Conservation (phyloP, 2,113 vertebrate genomes). For the Tachysurus vachellii region DNA sequence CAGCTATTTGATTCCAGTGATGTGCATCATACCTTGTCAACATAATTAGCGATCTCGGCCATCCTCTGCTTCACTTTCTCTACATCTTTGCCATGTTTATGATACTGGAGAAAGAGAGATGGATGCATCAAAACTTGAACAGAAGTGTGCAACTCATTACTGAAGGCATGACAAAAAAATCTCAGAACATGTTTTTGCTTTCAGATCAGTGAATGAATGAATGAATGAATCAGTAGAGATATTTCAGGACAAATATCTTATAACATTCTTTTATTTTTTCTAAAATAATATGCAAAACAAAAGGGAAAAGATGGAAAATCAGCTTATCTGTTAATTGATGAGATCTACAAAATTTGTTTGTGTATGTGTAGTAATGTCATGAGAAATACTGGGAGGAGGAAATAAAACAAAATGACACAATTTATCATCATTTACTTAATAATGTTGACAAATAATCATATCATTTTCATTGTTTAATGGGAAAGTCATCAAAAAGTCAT, state of each 20-base stretch:
- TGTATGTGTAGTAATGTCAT: not conserved
- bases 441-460: not conserved
- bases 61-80: conserved; percentile 94
- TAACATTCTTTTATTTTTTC: not conserved
- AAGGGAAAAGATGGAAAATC: not conserved
- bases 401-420: not conserved
- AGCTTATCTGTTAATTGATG: no score
- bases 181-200: not conserved
- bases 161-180: not conserved
- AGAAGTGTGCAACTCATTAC: not conserved
- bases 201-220: not conserved
- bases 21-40: conserved; percentile 85
- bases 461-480: not conserved
- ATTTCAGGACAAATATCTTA: not conserved
- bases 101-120: conserved; percentile 76
- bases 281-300: not conserved
- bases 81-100: conserved; percentile 96
- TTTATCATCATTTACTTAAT: conserved; percentile 7
- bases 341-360: not conserved
- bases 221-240: not conserved
- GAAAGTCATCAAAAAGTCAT: not conserved
- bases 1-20: conserved; percentile 22
- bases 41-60: conserved; percentile 97
- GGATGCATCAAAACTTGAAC: not conserved
- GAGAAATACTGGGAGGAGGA: not conserved